These are phyloP conservation scores for Sula dactylatra DNA, from an alignment of 2,113 vertebrate genomes.

Conservation along the genomic window DNA sequence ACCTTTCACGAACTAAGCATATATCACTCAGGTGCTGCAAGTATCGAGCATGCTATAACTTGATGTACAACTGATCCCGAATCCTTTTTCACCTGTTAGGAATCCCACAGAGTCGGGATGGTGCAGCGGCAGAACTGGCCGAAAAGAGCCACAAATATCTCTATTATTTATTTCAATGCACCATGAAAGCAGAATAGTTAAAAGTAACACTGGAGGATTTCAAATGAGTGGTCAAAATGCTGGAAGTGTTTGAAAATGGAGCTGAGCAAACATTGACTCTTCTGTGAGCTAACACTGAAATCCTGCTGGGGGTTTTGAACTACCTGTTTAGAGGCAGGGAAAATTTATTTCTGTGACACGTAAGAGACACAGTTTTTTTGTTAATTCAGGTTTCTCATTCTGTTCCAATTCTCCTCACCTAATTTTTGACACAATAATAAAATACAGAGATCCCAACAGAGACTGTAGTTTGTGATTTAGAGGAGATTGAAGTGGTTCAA, in stretches of 20 bases:
- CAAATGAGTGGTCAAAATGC: slow-evolving; percentile 1
- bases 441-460: background rate
- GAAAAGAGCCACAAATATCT: background rate
- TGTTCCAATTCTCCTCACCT: background rate
- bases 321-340: background rate
- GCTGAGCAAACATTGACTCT: slow-evolving; percentile 33
- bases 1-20: background rate
- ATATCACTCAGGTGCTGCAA: background rate
- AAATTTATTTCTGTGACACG: background rate
- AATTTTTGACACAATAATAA: slow-evolving; percentile 12
- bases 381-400: background rate
- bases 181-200: background rate
- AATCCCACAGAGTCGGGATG: background rate
- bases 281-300: background rate
- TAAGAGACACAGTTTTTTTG: background rate
- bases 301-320: background rate
- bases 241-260: slow-evolving; percentile 12
- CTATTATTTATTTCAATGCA: background rate
- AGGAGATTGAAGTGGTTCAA: background rate
- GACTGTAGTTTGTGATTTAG: background rate
- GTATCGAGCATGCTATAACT: accelerated
- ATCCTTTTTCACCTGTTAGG: background rate
- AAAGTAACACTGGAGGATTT: background rate
- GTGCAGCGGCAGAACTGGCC: accelerated
- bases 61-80: accelerated